Conservation (phyloP, 2,113 vertebrate genomes). For the Microcebus griseorufus region DNA sequence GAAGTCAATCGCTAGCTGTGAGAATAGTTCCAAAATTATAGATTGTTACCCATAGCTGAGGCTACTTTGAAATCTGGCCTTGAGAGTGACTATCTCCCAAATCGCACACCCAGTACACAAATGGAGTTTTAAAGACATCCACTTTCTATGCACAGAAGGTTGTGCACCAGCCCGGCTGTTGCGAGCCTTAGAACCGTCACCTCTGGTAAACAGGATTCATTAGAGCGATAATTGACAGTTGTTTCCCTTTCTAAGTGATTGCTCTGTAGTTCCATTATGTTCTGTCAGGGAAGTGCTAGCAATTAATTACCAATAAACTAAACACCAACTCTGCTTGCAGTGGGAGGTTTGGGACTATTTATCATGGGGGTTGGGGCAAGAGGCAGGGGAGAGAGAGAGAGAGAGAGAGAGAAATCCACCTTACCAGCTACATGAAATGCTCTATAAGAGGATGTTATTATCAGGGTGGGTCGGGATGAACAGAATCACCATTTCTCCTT, state of each 20-base stretch:
- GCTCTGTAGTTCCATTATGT: slow-evolving; percentile 77
- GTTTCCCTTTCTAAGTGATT: slow-evolving; percentile 80
- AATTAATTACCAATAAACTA: slow-evolving; percentile 83
- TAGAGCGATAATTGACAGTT: slow-evolving; percentile 82
- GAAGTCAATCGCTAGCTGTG: not conserved
- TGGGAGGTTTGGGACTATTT: not conserved
- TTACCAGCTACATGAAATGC: not conserved
- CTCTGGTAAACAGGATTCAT: slow-evolving; percentile 81
- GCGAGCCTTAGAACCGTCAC: slow-evolving; percentile 49
- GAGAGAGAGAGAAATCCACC: not conserved
- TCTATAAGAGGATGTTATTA: not conserved
- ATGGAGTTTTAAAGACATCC: not conserved
- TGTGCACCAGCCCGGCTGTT: not conserved
- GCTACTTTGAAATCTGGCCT: not conserved
- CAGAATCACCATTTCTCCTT: not conserved
- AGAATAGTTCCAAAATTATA: not conserved
- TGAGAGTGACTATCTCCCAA: not conserved
- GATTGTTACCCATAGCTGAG: not conserved
- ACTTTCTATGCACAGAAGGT: slow-evolving; percentile 37
- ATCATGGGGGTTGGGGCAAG: not conserved
- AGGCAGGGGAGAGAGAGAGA: not conserved
- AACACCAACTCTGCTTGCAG: slow-evolving; percentile 61
- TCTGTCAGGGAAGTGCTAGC: slow-evolving; percentile 77
- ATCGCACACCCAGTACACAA: not conserved
- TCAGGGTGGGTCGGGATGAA: not conserved